These are phyloP conservation scores for Drosophila engyochracea DNA, from an alignment of 2,888 invertebrate species.

Conservation along the genomic window DNA sequence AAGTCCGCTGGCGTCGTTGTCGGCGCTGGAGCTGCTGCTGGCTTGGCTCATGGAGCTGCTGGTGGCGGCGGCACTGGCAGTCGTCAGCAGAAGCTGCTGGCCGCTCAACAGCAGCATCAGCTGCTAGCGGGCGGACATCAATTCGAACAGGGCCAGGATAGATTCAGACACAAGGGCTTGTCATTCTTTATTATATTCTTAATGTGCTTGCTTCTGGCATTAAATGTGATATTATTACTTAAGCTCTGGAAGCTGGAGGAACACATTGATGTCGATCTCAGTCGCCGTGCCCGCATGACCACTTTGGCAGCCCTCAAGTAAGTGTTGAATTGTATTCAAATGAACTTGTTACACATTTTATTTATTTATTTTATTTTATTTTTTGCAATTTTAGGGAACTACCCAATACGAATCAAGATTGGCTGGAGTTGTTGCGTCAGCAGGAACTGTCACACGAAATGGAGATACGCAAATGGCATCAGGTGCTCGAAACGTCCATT, in stretches of 20 bases:
- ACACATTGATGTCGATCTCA: slow-evolving; percentile 83
- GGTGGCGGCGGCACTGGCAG: slow-evolving; percentile 9
- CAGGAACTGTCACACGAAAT: slow-evolving; percentile 93
- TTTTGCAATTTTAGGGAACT: slow-evolving; percentile 86
- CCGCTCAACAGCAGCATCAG: slow-evolving; percentile 56
- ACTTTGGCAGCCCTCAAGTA: slow-evolving; percentile 83
- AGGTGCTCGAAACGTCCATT: slow-evolving; percentile 90
- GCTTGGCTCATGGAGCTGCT: slow-evolving; percentile 28
- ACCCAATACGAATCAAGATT: slow-evolving; percentile 92
- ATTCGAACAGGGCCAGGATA: slow-evolving; percentile 41
- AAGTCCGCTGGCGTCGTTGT: slow-evolving; percentile 52
- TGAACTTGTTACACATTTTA: neutral
- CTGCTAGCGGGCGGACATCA: slow-evolving; percentile 42
- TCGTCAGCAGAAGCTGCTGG: slow-evolving; percentile 32
- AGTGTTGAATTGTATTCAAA: slow-evolving; percentile 33
- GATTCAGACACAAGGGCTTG: slow-evolving; percentile 82
- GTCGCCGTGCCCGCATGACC: slow-evolving; percentile 80
- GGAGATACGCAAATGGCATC: slow-evolving; percentile 94
- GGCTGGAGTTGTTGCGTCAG: slow-evolving; percentile 92
- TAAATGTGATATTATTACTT: slow-evolving; percentile 93
- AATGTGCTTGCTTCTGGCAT: slow-evolving; percentile 88
- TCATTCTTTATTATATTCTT: slow-evolving; percentile 86
- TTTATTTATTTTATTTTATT: neutral
- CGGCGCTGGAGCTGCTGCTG: slow-evolving; percentile 55
- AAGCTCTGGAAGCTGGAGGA: slow-evolving; percentile 92